These are phyloP conservation scores for Marasmarcha lunaedactyla DNA, from an alignment of 2,888 invertebrate species.

Conservation along the genomic window DNA sequence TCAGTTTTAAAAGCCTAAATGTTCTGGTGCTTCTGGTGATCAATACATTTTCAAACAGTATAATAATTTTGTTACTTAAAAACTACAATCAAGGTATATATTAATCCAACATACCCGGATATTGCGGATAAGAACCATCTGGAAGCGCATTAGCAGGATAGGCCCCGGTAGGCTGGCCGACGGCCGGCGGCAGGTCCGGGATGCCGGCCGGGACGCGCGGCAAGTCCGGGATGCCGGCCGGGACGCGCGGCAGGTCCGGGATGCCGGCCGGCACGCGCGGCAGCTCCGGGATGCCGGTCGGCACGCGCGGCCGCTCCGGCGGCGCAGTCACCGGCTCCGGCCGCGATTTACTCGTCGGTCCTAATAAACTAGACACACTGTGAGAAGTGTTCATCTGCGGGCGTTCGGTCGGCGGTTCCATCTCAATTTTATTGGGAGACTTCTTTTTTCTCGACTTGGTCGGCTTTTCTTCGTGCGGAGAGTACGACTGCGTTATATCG, in stretches of 20 bases:
- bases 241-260: conserved; percentile 18
- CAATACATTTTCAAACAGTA: no score
- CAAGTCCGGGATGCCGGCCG: conserved; percentile 24
- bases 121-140: conserved; percentile 46
- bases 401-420: conserved; percentile 34
- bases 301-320: conserved; percentile 20
- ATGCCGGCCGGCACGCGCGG: conserved; percentile 18
- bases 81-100: no score
- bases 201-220: conserved; percentile 18
- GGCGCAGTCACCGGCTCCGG: conserved; percentile 21
- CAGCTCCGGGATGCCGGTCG: conserved; percentile 21
- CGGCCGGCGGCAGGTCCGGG: conserved; percentile 17
- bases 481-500: conserved; percentile 63
- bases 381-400: conserved; percentile 41
- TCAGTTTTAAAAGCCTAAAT: no score
- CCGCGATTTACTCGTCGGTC: conserved; percentile 17
- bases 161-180: conserved; percentile 22
- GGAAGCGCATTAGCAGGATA: conserved; percentile 38
- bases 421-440: conserved; percentile 42
- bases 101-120: conserved; percentile 37
- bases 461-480: conserved; percentile 47
- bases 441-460: conserved; percentile 54
- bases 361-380: conserved; percentile 54
- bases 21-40: no score
- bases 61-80: no score